Conservation (phyloP, 2,797 vertebrate genomes). For the Perodicticus potto region DNA sequence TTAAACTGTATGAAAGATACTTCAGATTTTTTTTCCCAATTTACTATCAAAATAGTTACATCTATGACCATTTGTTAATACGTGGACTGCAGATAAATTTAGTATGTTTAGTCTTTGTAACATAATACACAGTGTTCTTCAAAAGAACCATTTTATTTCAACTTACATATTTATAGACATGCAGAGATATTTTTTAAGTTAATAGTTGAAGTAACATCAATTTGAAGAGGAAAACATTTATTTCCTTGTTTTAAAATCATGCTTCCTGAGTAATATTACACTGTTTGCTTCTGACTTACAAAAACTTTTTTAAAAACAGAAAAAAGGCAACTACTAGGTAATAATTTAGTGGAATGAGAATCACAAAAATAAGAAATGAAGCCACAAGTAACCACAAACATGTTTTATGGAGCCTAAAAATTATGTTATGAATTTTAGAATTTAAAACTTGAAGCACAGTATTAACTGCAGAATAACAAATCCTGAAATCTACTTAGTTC, state of each 20-base stretch:
- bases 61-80: not conserved
- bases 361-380: not conserved
- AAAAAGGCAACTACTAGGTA: constrained; percentile 20
- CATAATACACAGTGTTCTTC: not conserved
- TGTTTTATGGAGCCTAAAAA: constrained; percentile 41
- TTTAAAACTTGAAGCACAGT: constrained; percentile 50
- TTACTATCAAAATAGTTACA: not conserved
- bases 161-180: not conserved
- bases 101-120: not conserved
- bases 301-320: not conserved
- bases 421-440: constrained; percentile 41
- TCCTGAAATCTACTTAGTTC: constrained; percentile 40
- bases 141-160: not conserved
- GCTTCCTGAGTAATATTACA: not conserved
- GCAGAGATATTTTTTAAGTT: not conserved
- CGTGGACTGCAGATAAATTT: not conserved
- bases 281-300: not conserved
- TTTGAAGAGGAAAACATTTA: not conserved
- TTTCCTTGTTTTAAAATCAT: not conserved
- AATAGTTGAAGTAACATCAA: not conserved
- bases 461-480: constrained; percentile 56
- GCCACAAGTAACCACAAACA: not conserved
- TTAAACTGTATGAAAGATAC: not conserved
- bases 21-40: not conserved
- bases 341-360: not conserved